phyloP scores from a whole-genome alignment of 2,888 invertebrate species.

The Phragmatobia fuliginosa region DNA sequence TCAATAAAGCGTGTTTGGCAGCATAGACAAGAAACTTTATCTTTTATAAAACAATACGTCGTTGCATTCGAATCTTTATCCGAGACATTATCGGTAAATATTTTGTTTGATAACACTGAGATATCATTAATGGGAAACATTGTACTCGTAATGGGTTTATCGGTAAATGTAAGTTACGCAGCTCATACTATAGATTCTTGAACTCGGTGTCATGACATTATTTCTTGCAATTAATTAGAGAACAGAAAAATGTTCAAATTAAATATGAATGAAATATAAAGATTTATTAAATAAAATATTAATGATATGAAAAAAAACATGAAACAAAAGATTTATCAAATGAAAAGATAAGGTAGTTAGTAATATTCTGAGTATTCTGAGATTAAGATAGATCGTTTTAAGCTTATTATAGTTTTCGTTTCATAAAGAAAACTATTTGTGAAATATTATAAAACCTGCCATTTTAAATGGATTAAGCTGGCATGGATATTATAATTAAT shows the following conservation, averaged over 20 bases:
- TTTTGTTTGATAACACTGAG: not conserved
- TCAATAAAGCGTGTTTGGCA: not conserved
- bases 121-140: not conserved
- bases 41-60: not conserved
- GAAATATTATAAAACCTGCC: not conserved
- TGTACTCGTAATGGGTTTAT: not conserved
- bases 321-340: no score
- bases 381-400: not conserved
- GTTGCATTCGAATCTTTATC: not conserved
- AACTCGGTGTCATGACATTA: not conserved
- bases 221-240: not conserved
- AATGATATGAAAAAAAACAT: no score
- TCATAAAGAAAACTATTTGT: not conserved
- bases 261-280: not conserved
- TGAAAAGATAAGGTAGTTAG: not conserved
- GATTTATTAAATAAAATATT: not conserved
- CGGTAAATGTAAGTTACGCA: not conserved
- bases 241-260: not conserved
- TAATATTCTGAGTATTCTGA: not conserved
- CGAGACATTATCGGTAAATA: not conserved
- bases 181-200: not conserved
- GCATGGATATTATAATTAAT: not conserved
- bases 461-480: not conserved
- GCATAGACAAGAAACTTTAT: not conserved
- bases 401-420: not conserved